Evolutionary conservation across 2,113 vertebrate genomes (phyloP), one percentile per base, ranked within the genome.

Genomic region (Edolisoma coerulescens): DNA sequence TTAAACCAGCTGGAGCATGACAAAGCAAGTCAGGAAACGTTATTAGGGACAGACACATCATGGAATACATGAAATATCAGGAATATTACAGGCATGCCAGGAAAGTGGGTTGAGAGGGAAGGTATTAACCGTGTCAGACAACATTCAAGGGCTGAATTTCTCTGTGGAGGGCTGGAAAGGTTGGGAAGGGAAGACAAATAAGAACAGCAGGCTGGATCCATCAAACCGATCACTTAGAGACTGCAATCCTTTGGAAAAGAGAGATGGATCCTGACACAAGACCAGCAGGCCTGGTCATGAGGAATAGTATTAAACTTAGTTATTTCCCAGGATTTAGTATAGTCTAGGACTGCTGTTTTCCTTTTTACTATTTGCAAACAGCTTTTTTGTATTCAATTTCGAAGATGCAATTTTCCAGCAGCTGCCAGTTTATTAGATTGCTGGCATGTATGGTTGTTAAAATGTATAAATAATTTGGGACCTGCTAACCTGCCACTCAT

Each of bases 371-470:
- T 68, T 75, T 88, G 15, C 47, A 75, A 69, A 60, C 50, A 45
- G 24, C 61, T 94, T 93, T 95, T 64, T 49, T 54, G 12, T 61
- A 65, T 93, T 94, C 60, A 74, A 47, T 73, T 95, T 92, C 90
- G 89, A 92, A 83, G 89, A 89, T 41, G n/a, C 18, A 89, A 6
- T 73, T 94, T n/a, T 54, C 78, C 54, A 9, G 69, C 30, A 45
- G 28, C 35, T 81, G 44, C 37, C 54, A 91, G 57, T 84, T 97
- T 90, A 87, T 96, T 94, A 92, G 50, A 74, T 73, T 85, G 65
- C 45, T 95, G 83, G 30, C 35, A 76, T 67, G 27, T 30, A 19
- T 41, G 11, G 39, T 45, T 93, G 24, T 82, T 81, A 94, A 93
- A 94, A 78, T 69, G 13, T 39, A 67, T 68, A 90, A 95, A 95